Percentiles rank a stretch among this genome's conserved stretches.
Conservation (phyloP, 2,888 invertebrate genomes). For the Lymantria dispar region DNA sequence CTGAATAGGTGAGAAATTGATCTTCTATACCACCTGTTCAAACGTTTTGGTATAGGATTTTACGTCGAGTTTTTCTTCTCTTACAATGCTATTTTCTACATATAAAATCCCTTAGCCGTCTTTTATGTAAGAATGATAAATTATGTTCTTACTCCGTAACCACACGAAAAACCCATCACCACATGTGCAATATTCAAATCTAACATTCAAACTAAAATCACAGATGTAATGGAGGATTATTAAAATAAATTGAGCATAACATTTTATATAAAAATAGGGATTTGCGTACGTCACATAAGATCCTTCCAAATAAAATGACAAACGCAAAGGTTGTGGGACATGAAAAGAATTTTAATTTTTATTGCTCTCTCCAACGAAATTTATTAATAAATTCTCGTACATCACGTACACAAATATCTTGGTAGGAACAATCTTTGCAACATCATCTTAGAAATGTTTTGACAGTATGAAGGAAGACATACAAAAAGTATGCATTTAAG, state of each 20-base stretch:
- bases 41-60: no score
- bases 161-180: no score
- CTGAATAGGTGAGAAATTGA: no score
- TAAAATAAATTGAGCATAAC: background rate
- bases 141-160: no score
- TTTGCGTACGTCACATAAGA: background rate
- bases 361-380: background rate
- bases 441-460: background rate
- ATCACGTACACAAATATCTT: background rate
- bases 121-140: no score
- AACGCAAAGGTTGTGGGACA: background rate
- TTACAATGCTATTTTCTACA: no score
- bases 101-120: no score
- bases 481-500: no score
- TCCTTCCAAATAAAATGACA: background rate
- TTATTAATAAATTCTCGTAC: background rate
- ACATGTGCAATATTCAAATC: background rate
- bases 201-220: background rate
- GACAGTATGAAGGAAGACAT: background rate
- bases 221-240: background rate
- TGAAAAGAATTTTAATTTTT: slow-evolving; percentile 2
- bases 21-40: no score
- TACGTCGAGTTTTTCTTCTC: no score
- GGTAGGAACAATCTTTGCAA: background rate
- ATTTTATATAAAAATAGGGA: background rate